These are phyloP conservation scores for Eristalinus sepulchralis DNA, from an alignment of 2,888 invertebrate genomes.

Conservation along the genomic window DNA sequence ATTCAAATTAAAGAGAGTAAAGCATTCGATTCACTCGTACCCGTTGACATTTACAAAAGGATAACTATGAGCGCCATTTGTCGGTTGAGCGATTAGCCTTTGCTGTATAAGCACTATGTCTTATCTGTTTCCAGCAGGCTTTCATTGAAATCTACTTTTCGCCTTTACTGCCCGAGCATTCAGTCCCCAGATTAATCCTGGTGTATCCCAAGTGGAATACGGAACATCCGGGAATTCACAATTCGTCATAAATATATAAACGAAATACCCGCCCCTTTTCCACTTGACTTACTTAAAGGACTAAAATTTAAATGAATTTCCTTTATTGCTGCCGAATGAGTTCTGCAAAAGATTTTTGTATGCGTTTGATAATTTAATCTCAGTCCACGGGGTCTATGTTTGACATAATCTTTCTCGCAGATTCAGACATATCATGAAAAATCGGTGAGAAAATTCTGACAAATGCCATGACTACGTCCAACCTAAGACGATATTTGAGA, in stretches of 20 bases:
- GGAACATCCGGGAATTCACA: not conserved
- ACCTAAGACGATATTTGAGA: not conserved
- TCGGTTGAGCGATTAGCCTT: not conserved
- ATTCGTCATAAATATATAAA: not conserved
- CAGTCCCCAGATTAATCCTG: not conserved
- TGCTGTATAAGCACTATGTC: not conserved
- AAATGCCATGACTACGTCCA: not conserved
- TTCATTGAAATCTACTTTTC: not conserved
- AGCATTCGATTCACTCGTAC: not conserved
- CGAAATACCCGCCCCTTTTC: not conserved
- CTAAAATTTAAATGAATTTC: not conserved
- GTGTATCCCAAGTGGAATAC: not conserved
- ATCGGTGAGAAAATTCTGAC: not conserved
- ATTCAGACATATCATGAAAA: not conserved
- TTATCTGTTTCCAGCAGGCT: not conserved
- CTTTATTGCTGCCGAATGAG: not conserved
- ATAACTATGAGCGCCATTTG: not conserved
- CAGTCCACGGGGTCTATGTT: not conserved
- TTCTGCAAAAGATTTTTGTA: not conserved
- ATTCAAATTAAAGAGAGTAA: not conserved
- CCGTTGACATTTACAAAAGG: not conserved
- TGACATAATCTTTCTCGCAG: not conserved
- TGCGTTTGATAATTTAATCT: not conserved
- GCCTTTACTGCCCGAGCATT: not conserved
- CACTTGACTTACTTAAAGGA: not conserved